These are phyloP conservation scores for Motacilla tschutschensis DNA, from an alignment of 2,113 vertebrate species.

Conservation along the genomic window DNA sequence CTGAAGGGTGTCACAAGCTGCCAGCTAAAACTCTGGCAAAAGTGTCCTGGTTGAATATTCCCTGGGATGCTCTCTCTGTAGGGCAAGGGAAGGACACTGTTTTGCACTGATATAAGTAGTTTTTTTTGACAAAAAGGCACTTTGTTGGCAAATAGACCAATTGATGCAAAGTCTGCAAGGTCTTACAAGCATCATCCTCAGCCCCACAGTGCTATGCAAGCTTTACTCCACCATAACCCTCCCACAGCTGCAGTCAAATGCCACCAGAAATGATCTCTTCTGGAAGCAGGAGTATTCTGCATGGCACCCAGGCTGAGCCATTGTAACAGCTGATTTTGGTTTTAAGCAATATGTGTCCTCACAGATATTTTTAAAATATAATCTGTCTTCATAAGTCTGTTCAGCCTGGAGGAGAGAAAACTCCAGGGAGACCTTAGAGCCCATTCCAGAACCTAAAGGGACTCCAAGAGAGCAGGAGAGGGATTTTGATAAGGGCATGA, in stretches of 20 bases:
- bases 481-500: not conserved
- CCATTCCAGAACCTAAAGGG: not conserved
- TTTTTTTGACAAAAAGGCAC: not conserved
- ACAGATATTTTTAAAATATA: not conserved
- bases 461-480: not conserved
- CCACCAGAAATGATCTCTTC: not conserved
- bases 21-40: not conserved
- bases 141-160: not conserved
- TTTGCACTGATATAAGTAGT: not conserved
- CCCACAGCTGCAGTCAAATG: not conserved
- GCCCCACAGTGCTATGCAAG: not conserved
- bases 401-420: not conserved
- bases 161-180: not conserved
- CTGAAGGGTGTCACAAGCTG: not conserved
- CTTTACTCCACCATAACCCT: not conserved
- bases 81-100: not conserved
- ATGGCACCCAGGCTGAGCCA: not conserved
- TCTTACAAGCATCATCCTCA: not conserved
- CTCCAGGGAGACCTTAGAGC: not conserved
- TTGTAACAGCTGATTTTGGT: not conserved
- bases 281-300: not conserved
- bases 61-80: not conserved
- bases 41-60: not conserved
- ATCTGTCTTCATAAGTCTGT: not conserved
- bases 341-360: not conserved